Base-by-base conservation (phyloP, 2,888 invertebrate genomes). In the Barypeithes pellucidus region DNA sequence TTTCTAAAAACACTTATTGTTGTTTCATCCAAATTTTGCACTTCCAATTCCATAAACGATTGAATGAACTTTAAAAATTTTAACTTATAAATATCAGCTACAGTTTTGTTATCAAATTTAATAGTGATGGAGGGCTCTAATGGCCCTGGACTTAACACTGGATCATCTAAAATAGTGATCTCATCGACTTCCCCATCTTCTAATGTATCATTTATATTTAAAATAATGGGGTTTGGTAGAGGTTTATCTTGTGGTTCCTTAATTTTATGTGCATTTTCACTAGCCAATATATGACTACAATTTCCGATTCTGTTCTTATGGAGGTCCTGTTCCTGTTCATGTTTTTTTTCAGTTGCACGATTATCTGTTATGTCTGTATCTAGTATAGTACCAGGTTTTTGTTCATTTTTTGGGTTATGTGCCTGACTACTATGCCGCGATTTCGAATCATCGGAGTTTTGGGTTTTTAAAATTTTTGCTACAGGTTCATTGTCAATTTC, bases 11-110 rank as follows among this genome's bases (percentile, higher is more conserved):
- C 85, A 84, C 68, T 87, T 85, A 84, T 80, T 80, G 36, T 86
- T 84, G 67, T 84, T 81, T 50, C 82, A 81, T 75, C 75, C 69
- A 18, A 80, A 67, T 74, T 47, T 79, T 72, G 84, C 81, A 81
- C 85, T 83, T 69, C 85, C 75, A 81, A 86, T 86, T 79, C 89
- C 82, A 74, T 87, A 81, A 77, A 86, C 82, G 75, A 52, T 59
- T 87, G 80, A 81, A 90, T 84, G 81, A 89, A 89, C 54, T 84
- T 84, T 75, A 88, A 86, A 57, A 90, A 82, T 78, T 86, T 84
- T 33, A 84, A 80, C 80, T 88, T 89, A 79, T 88, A 89, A 43
- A 78, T 81, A 67, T 85, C 85, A 0, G 88, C 87, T 73, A 87
- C 78, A 72, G 83, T 84, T 75, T 84, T 85, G 75, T 88, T 87